Evolutionary conservation across 2,797 vertebrate species (phyloP).

Genomic region (Bovichtus variegatus): DNA sequence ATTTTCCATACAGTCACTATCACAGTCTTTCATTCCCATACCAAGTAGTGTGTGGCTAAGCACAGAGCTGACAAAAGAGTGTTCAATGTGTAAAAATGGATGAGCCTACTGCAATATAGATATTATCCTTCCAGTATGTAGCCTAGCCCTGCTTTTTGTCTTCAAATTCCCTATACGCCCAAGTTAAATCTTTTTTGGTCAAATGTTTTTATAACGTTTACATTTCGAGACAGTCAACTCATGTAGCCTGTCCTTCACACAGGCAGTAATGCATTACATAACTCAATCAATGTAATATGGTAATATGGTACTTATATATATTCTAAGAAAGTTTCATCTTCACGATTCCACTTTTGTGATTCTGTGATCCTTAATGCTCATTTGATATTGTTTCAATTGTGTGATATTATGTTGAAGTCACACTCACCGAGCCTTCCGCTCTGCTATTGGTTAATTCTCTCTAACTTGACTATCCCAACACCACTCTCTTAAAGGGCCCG

Average conservation of each 20-base stretch:
- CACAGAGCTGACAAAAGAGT: too few species aligned
- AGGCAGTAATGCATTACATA: not conserved
- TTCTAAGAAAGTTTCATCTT: not conserved
- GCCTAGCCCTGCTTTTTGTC: not conserved
- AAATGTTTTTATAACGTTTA: not conserved
- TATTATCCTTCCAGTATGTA: too few species aligned
- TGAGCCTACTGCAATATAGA: too few species aligned
- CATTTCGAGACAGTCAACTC: not conserved
- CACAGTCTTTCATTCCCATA: not conserved
- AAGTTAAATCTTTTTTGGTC: not conserved
- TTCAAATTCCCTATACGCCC: not conserved
- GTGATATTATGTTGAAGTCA: constrained; percentile 33
- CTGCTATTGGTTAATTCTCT: not conserved
- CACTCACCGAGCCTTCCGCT: not conserved
- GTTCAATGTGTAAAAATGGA: not conserved
- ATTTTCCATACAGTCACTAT: not conserved
- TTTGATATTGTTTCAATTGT: not conserved
- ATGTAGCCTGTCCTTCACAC: not conserved
- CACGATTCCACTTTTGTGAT: not conserved
- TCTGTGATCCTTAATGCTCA: too few species aligned
- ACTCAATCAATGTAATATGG: not conserved
- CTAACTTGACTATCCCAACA: constrained; percentile 43
- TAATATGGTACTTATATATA: not conserved
- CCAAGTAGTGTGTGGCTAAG: not conserved
- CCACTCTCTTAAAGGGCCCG: constrained; percentile 83